Evolutionary conservation across 1,140 invertebrate species (phyloP), one percentile per base, ranked within the genome.

Genomic region (Rhopalosiphum maidis): DNA sequence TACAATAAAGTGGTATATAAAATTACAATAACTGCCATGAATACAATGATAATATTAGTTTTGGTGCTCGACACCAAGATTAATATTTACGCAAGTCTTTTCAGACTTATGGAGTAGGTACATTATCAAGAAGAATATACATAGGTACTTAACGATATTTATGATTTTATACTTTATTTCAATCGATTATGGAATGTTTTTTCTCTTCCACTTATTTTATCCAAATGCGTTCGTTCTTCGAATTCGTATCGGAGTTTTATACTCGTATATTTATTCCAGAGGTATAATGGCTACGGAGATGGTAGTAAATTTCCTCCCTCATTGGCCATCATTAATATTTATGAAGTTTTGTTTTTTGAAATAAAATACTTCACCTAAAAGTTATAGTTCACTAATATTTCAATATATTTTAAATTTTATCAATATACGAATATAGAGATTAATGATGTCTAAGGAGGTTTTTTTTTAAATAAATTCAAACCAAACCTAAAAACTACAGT

Each of bases 41-140:
- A 88, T 35, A 30, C 87, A 54, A 89, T 89, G 21, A 48, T 51
- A 88, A 48, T 88, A 88, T 88, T 88, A 35, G 87, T 89, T 89
- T 35, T 89, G 35, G n/a, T 25, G 35, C 35, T 37, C n/a, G 25
- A 88, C 48, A 54, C 48, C 23, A 89, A 89, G 48, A 89, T 89
- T 89, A 89, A 89, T 89, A 89, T 88, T 88, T 88, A 88, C 21
- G 30, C 8, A 48, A n/a, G 46, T 88, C 30, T 48, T 51, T 88
- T 88, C 86, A n/a, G 18, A n/a, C 86, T n/a, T 60, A 23, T 30
- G 30, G 25, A 60, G 25, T 60, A 68, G 60, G 60, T 68, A 68
- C 15, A 48, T 88, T 88, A 48, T 48, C n/a, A 87, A 87, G 15
- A n/a, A 87, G 41, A 87, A 87, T 48, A 46, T 46, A 48, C 43